These are phyloP conservation scores for Paramormyrops kingsleyae DNA, from an alignment of 2,113 vertebrate species.

Conservation along the genomic window DNA sequence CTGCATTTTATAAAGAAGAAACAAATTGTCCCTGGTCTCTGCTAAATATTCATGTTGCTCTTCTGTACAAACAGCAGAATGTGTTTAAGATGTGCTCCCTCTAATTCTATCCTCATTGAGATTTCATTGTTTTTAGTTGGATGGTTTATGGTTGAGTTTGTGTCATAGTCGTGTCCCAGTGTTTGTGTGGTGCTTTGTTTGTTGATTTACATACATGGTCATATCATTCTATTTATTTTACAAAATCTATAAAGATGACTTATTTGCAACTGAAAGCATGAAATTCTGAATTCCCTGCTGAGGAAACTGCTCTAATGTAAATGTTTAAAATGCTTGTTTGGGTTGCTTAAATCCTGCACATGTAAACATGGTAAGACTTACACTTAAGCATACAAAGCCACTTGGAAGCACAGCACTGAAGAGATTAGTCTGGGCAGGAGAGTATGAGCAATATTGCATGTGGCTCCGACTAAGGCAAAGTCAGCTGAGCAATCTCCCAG, in stretches of 20 bases:
- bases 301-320: background rate
- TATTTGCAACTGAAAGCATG: background rate
- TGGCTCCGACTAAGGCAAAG: constrained; percentile 30
- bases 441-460: constrained; percentile 41
- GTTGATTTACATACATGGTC: background rate
- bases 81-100: background rate
- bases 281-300: background rate
- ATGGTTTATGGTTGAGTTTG: background rate
- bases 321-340: background rate
- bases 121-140: background rate
- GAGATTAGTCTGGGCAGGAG: constrained; percentile 49
- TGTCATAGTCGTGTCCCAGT: background rate
- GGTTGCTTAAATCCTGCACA: background rate
- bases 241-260: background rate
- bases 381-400: constrained; percentile 57
- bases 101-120: background rate
- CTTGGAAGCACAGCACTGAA: constrained; percentile 56
- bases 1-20: background rate
- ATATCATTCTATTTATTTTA: background rate
- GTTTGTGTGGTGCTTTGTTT: background rate
- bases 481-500: background rate
- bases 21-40: background rate
- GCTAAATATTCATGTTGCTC: background rate
- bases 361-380: constrained; percentile 38
- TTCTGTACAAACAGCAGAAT: background rate